phyloP scores from a whole-genome alignment of 2,797 vertebrate species.

The Tokudaia muenninki region DNA sequence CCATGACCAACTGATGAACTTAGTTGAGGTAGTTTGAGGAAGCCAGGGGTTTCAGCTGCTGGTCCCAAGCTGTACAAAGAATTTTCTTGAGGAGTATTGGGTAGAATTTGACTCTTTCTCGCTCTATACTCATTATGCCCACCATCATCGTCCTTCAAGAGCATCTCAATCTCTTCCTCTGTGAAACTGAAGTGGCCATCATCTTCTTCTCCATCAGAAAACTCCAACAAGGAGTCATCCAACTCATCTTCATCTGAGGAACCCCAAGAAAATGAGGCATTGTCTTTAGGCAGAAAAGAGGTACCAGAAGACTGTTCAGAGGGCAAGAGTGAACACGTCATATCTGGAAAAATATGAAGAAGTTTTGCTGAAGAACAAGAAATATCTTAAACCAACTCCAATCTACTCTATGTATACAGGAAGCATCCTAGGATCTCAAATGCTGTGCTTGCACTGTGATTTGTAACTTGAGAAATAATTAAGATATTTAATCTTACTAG shows the following conservation, averaged over 20 bases:
- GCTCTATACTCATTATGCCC: background rate
- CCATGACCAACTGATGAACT: conserved; percentile 71
- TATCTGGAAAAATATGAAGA: conserved; percentile 61
- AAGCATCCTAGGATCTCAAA: conserved; percentile 20
- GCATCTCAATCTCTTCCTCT: conserved; percentile 86
- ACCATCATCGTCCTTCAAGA: conserved; percentile 84
- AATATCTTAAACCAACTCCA: conserved; percentile 46
- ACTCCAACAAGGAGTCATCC: conserved; percentile 85
- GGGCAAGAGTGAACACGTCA: conserved; percentile 71
- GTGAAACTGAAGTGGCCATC: conserved; percentile 85
- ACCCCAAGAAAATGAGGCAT: conserved; percentile 56
- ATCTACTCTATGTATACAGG: conserved; percentile 53
- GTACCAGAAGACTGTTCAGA: conserved; percentile 29
- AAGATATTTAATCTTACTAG: background rate
- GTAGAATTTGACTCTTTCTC: conserved; percentile 18
- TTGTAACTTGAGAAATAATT: conserved; percentile 52
- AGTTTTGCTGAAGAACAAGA: background rate
- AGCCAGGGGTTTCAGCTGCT: conserved; percentile 58
- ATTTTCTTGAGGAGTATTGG: background rate
- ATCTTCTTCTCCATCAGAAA: conserved; percentile 78
- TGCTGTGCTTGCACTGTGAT: conserved; percentile 77
- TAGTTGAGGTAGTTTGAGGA: conserved; percentile 80
- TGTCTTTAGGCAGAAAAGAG: conserved; percentile 40
- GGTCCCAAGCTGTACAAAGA: conserved; percentile 44
- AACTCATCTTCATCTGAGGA: conserved; percentile 75